Conservation (phyloP, 2,113 vertebrate genomes). For the Columba livia region DNA sequence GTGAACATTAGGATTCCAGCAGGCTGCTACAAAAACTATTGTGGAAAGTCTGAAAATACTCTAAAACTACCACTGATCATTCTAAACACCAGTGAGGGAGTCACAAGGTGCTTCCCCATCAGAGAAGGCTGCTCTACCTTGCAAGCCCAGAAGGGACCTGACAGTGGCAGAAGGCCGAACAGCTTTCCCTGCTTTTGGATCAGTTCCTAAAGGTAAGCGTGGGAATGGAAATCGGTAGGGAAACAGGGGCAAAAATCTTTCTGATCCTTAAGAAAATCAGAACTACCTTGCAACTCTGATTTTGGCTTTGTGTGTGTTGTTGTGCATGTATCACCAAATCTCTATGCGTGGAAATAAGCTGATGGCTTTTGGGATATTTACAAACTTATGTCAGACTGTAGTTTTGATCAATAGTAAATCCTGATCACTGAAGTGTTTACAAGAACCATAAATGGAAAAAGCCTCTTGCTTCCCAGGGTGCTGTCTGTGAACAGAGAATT, state of each 20-base stretch:
- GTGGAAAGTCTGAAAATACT: background rate
- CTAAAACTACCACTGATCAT: fast-evolving
- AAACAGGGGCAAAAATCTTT: background rate
- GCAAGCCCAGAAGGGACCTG: background rate
- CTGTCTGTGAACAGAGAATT: background rate
- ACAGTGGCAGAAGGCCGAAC: background rate
- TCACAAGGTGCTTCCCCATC: background rate
- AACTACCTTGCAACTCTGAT: background rate
- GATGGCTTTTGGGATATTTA: background rate
- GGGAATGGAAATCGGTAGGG: background rate
- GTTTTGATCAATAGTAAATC: background rate
- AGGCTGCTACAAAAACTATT: background rate
- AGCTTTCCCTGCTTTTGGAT: background rate
- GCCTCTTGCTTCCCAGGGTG: background rate
- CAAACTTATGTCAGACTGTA: background rate
- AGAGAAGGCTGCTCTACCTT: background rate
- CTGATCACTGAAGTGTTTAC: background rate
- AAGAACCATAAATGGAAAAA: background rate
- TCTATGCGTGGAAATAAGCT: background rate
- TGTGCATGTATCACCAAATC: background rate
- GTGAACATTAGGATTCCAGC: background rate
- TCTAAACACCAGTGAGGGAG: background rate
- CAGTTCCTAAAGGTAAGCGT: background rate
- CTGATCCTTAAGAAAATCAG: background rate
- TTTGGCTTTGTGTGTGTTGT: background rate